These are phyloP conservation scores for Microcebus ravelobensis DNA, from an alignment of 2,113 vertebrate genomes.

Conservation along the genomic window DNA sequence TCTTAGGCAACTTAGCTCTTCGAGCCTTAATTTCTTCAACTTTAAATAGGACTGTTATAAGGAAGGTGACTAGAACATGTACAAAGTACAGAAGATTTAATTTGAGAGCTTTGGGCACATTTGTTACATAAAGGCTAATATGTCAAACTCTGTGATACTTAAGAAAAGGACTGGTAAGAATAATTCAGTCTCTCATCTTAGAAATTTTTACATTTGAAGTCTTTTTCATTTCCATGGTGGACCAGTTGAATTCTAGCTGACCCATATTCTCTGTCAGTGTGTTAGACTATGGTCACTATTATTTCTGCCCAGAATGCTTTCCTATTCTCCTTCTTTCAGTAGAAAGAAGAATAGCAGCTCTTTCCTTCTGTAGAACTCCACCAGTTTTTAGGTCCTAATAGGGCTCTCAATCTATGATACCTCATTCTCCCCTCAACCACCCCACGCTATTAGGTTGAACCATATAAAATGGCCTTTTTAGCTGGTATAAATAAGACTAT, in stretches of 20 bases:
- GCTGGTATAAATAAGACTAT: background rate
- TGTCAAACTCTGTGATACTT: background rate
- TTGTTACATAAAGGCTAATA: background rate
- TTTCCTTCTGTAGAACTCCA: background rate
- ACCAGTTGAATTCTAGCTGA: background rate
- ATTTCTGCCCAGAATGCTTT: background rate
- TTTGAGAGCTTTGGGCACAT: background rate
- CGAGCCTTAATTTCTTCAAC: background rate
- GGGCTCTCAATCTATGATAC: background rate
- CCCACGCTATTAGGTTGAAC: background rate
- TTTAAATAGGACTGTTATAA: background rate
- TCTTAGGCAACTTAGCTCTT: conserved; percentile 9
- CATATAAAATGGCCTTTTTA: background rate
- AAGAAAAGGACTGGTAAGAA: conserved; percentile 4
- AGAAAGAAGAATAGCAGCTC: background rate
- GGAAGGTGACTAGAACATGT: background rate
- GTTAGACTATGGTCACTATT: background rate
- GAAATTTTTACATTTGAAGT: conserved; percentile 5
- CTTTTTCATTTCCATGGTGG: background rate
- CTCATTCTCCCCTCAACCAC: background rate
- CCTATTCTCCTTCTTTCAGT: background rate
- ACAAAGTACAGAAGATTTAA: background rate
- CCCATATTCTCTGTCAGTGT: background rate
- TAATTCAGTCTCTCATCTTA: background rate
- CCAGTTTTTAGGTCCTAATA: background rate